phyloP scores from a whole-genome alignment of 2,113 vertebrate genomes.

The Petaurus breviceps region DNA sequence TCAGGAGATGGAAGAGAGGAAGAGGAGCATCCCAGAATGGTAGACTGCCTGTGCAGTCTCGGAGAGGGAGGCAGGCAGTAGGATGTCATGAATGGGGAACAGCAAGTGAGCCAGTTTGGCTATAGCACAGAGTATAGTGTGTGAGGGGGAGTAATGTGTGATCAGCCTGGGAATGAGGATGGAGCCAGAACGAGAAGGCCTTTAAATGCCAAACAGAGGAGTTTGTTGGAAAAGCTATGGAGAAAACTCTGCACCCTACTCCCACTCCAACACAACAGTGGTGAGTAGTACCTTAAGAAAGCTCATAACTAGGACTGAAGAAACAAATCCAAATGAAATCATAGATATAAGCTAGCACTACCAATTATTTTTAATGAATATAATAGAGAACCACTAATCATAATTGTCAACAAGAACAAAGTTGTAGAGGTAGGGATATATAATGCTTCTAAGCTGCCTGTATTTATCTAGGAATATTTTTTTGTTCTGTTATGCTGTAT shows the following conservation, averaged over 20 bases:
- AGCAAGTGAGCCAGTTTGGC: not conserved
- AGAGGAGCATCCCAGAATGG: not conserved
- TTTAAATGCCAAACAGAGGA: not conserved
- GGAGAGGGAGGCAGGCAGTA: not conserved
- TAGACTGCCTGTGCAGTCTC: not conserved
- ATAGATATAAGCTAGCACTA: slow-evolving; percentile 54
- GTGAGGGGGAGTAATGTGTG: not conserved
- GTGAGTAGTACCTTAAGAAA: slow-evolving; percentile 33
- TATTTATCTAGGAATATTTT: slow-evolving; percentile 21
- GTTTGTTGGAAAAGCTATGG: slow-evolving; percentile 30
- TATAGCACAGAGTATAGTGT: not conserved
- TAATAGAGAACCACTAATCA: slow-evolving; percentile 34
- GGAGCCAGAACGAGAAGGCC: not conserved
- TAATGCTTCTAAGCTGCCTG: not conserved
- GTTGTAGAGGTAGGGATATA: slow-evolving; percentile 49
- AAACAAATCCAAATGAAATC: slow-evolving; percentile 51
- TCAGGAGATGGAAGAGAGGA: not conserved
- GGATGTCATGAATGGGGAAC: not conserved
- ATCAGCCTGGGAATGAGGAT: not conserved
- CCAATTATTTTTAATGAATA: slow-evolving; percentile 31
- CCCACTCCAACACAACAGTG: slow-evolving; percentile 10
- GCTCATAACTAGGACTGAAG: slow-evolving; percentile 36
- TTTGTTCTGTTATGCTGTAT: slow-evolving; percentile 10
- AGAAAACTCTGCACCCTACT: not conserved
- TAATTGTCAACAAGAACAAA: slow-evolving; percentile 51